A percentile compares a stretch with the other conserved stretches of the same genome.
These are phyloP conservation scores for Gymnothorax reevesii DNA, from an alignment of 2,797 vertebrate genomes.

Conservation along the genomic window DNA sequence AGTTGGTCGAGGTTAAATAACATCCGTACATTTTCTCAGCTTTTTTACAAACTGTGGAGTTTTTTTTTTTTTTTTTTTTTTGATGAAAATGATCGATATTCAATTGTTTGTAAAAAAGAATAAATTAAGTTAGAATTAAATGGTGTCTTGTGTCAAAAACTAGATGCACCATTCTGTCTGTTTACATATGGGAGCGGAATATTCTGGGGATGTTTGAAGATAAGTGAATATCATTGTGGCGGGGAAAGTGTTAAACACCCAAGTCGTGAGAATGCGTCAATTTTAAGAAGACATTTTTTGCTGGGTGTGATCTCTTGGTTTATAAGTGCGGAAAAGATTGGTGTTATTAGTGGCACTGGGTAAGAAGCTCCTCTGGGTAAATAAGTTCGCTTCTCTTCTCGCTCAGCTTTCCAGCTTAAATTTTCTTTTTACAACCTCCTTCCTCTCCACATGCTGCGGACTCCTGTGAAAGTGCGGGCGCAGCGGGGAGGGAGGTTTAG, in stretches of 20 bases:
- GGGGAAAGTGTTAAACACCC: not conserved
- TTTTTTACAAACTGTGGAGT: no score
- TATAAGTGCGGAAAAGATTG: not conserved
- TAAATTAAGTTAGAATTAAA: no score
- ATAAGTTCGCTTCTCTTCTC: constrained; percentile 48
- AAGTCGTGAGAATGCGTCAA: not conserved
- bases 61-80: no score
- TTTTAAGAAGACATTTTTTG: not conserved
- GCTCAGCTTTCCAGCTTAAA: constrained; percentile 45
- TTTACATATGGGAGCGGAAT: no score
- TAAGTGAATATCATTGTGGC: no score
- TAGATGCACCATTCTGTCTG: no score
- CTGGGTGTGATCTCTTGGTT: not conserved
- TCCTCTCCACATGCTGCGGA: constrained; percentile 63
- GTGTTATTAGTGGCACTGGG: not conserved
- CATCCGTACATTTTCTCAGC: no score
- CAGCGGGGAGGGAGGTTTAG: constrained; percentile 70
- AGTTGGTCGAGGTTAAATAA: no score
- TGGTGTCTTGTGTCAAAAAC: no score
- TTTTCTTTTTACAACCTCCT: constrained; percentile 70
- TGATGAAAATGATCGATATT: no score
- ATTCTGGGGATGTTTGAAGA: no score
- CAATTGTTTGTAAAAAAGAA: no score
- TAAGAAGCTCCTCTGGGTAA: constrained; percentile 44
- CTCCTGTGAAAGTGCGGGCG: constrained; percentile 54